These are phyloP conservation scores for Fundulus diaphanus DNA, from an alignment of 2,797 vertebrate genomes.

Conservation along the genomic window DNA sequence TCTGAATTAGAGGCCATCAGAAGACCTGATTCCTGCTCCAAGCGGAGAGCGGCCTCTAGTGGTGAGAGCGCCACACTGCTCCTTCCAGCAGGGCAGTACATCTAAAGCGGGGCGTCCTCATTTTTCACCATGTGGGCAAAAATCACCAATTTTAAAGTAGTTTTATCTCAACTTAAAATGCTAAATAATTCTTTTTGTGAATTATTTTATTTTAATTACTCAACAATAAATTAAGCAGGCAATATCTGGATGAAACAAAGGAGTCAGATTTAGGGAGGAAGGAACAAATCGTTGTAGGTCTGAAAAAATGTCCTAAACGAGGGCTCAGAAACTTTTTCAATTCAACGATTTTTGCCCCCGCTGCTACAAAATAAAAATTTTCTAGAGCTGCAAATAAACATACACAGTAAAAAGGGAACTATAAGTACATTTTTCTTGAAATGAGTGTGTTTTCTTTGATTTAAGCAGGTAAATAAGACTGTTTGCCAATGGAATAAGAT, in stretches of 20 bases:
- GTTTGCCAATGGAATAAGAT: too few relatives aligned
- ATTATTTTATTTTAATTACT: too few relatives aligned
- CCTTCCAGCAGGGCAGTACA: not conserved
- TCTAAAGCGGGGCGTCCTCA: not conserved
- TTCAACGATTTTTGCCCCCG: not conserved
- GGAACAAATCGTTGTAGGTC: not conserved
- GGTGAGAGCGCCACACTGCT: not conserved
- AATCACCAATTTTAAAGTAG: not conserved
- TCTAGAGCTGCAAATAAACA: not conserved
- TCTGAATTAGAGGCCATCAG: too few relatives aligned
- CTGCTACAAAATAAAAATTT: not conserved
- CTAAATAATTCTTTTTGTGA: too few relatives aligned
- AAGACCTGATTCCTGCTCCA: not conserved
- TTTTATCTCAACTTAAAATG: too few relatives aligned
- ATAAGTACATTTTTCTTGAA: too few relatives aligned
- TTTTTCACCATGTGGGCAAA: not conserved
- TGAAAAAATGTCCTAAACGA: not conserved
- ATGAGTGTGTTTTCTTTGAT: too few relatives aligned
- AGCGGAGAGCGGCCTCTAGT: slow-evolving; percentile 1
- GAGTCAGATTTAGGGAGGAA: not conserved
- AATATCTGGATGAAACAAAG: not conserved
- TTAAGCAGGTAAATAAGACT: too few relatives aligned
- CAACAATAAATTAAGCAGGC: too few relatives aligned
- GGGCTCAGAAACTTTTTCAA: not conserved
- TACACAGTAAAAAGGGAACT: too few relatives aligned